Evolutionary conservation across 2,888 invertebrate genomes (phyloP).

Genomic region (Physocephala rufipes): DNA sequence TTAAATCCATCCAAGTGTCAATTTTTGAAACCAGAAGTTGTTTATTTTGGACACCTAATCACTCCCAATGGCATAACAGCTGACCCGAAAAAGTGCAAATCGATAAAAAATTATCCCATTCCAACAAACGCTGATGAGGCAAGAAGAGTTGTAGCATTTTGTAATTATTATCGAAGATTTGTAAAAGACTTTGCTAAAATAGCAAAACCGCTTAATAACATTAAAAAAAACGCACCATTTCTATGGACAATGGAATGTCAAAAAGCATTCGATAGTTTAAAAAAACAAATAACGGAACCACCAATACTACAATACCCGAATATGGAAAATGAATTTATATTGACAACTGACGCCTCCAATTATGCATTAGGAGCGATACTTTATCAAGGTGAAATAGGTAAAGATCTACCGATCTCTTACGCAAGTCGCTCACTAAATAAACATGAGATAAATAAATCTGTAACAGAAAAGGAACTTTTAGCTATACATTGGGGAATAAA

Average conservation of each 20-base stretch:
- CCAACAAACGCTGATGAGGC: background rate
- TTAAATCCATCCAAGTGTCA: slow-evolving; percentile 5
- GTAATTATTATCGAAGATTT: background rate
- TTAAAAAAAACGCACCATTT: background rate
- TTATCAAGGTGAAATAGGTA: background rate
- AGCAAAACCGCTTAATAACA: background rate
- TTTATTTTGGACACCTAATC: too few species aligned
- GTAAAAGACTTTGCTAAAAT: background rate
- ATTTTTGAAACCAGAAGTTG: slow-evolving; percentile 14
- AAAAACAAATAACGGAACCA: background rate
- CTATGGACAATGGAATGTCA: background rate
- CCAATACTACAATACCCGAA: background rate
- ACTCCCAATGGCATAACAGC: too few species aligned
- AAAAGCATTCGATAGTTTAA: background rate
- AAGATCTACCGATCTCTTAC: background rate
- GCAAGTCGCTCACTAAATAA: background rate
- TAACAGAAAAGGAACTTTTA: slow-evolving; percentile 5
- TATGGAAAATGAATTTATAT: background rate
- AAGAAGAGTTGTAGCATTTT: background rate
- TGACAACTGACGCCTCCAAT: slow-evolving; percentile 4
- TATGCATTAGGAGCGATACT: background rate
- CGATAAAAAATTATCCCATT: background rate
- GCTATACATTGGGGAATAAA: slow-evolving; percentile 6
- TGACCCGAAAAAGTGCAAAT: background rate
- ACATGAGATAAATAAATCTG: background rate